Evolutionary conservation across 2,888 invertebrate genomes (phyloP), one percentile per base, ranked within the genome.

Genomic region (Iphiclides podalirius): DNA sequence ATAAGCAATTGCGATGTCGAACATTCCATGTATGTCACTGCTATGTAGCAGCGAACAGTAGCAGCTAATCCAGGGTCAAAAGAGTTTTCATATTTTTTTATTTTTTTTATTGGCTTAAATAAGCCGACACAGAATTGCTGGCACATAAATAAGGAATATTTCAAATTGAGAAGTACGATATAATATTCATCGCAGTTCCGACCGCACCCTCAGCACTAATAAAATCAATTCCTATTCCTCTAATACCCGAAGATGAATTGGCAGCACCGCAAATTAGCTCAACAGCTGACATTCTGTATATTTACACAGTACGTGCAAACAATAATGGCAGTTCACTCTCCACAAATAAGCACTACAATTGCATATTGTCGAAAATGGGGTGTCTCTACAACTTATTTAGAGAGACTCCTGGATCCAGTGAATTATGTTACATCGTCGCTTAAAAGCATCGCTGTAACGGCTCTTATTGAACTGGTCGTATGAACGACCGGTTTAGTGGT

Each of bases 241-340:
- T 78, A 78, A 79, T 75, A 52, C 80, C 73, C 48, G 60, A 64
- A 79, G 80, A 83, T 82, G 79, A 79, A 81, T 81, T 65, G 78
- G 65, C 70, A 60, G 61, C 47, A 69, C 81, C 83, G 64, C 82
- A 82, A 81, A 81, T 80, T 78, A 75, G 68, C 61, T 54, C 46
- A 62, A 60, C 60, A 62, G 54, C 52, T 62, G 59, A 60, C 60
- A 40, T 13, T 36, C 12, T 35, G 26, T 46, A 35, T 46, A 34
- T 50, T 37, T 28, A 28, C 48, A 45, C 36, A 20, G 12, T 23
- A 11, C 14, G 26, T 4, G 16, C 13, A 35, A 2, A 20, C 34
- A 7, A 49, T 13, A 28, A 38, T 49, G 11, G 2, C 12, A 1
- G 6, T 39, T 39, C 39, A 8, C 0, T 1, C 11, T 1, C 3